A percentile compares a stretch with the other conserved stretches of the same genome.
These are phyloP conservation scores for Eremophila alpestris DNA, from an alignment of 2,797 vertebrate genomes.

Conservation along the genomic window DNA sequence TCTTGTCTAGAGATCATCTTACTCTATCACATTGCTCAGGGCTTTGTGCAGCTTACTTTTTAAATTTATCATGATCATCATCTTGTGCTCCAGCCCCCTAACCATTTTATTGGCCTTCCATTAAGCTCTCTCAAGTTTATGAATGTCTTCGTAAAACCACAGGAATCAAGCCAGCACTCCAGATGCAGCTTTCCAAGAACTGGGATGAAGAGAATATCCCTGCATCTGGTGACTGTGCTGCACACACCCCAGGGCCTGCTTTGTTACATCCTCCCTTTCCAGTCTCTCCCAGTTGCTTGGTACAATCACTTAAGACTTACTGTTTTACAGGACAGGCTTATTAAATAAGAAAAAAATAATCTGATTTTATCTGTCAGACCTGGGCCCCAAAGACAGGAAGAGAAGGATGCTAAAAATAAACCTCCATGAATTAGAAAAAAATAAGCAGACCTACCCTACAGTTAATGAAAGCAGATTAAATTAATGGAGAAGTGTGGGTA, in stretches of 20 bases:
- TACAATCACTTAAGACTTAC: background rate
- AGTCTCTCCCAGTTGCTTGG: background rate
- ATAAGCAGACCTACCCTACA: background rate
- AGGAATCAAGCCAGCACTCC: background rate
- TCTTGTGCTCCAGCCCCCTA: background rate
- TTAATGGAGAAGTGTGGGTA: background rate
- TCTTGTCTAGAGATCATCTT: background rate
- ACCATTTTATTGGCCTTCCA: background rate
- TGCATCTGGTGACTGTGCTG: background rate
- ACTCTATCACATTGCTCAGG: background rate
- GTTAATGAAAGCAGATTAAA: background rate
- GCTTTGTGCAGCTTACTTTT: background rate
- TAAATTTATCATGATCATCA: background rate
- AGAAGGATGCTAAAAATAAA: background rate
- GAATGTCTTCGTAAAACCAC: background rate
- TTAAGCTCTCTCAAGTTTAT: background rate
- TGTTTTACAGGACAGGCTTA: background rate
- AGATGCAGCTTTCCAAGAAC: background rate
- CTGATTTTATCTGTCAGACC: background rate
- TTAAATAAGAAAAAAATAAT: background rate
- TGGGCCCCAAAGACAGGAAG: background rate
- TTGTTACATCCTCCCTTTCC: background rate
- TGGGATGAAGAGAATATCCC: background rate
- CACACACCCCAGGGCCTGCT: background rate
- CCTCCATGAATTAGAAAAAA: background rate